Percentiles rank a stretch among this genome's conserved stretches.
Evolutionary conservation across 2,888 invertebrate species (phyloP).

Genomic region (Plagiodera versicolora): DNA sequence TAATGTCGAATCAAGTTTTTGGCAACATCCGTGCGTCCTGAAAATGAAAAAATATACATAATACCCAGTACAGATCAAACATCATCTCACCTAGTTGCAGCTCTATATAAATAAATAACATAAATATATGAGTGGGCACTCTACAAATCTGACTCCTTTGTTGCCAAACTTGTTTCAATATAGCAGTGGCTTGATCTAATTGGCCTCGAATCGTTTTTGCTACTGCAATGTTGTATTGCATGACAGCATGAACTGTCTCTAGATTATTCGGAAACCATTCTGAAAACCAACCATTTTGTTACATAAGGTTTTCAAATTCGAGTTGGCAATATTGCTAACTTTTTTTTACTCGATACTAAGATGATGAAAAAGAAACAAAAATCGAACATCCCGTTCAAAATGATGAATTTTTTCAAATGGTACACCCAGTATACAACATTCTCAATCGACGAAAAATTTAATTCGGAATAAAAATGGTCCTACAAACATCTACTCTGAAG

Average conservation of each 20-base stretch:
- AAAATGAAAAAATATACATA: conserved; percentile 39
- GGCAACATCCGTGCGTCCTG: conserved; percentile 58
- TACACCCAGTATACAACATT: too few relatives aligned
- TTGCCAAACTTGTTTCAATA: conserved; percentile 59
- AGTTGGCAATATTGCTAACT: too few relatives aligned
- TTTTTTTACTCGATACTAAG: too few relatives aligned
- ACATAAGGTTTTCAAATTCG: too few relatives aligned
- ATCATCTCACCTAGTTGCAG: conserved; percentile 60
- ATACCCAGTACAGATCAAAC: background rate
- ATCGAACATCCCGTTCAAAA: too few relatives aligned
- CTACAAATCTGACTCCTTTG: conserved; percentile 56
- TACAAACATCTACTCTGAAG: too few relatives aligned
- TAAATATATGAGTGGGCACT: conserved; percentile 65
- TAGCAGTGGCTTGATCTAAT: conserved; percentile 61
- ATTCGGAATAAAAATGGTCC: too few relatives aligned
- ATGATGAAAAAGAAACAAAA: too few relatives aligned
- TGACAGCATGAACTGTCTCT: conserved; percentile 68
- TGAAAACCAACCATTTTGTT: conserved; percentile 42
- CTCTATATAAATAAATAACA: conserved; percentile 67
- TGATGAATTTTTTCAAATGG: too few relatives aligned
- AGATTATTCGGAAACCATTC: conserved; percentile 68
- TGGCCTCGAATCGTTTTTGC: conserved; percentile 76
- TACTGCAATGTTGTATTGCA: conserved; percentile 78
- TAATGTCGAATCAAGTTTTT: conserved; percentile 66
- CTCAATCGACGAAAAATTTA: too few relatives aligned